These are phyloP conservation scores for Apamea epomidion DNA, from an alignment of 2,888 invertebrate genomes.

Conservation along the genomic window DNA sequence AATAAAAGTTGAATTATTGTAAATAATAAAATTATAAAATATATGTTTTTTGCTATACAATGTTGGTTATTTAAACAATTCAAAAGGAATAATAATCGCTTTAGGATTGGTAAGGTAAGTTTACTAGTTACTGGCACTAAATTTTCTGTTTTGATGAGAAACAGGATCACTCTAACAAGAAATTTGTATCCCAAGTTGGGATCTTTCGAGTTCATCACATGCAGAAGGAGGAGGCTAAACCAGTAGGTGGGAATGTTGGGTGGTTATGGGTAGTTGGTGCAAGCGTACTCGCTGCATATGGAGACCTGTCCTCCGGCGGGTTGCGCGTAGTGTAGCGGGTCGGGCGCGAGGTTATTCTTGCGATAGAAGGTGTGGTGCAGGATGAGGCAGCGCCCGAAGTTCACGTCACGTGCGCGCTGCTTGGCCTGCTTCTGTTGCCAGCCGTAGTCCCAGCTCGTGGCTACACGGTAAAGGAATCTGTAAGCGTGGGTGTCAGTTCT, in stretches of 20 bases:
- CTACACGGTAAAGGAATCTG: conserved; percentile 89
- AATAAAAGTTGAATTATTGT: conserved; percentile 90
- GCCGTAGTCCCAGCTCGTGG: conserved; percentile 90
- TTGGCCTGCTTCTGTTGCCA: conserved; percentile 89
- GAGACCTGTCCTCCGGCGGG: conserved; percentile 84
- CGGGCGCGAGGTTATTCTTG: conserved; percentile 88
- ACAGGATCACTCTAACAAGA: conserved; percentile 21
- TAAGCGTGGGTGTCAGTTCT: conserved; percentile 10
- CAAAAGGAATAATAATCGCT: conserved; percentile 38
- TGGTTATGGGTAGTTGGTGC: conserved; percentile 70
- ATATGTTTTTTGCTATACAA: conserved; percentile 89
- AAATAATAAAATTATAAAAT: conserved; percentile 89
- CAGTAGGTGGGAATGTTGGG: conserved; percentile 43
- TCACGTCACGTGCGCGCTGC: conserved; percentile 78
- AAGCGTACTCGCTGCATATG: conserved; percentile 85
- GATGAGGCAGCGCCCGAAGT: conserved; percentile 88
- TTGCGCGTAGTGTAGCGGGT: conserved; percentile 89
- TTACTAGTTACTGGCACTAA: conserved; percentile 29
- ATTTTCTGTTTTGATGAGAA: conserved; percentile 45
- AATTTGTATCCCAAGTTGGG: conserved; percentile 48
- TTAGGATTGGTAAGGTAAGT: conserved; percentile 30
- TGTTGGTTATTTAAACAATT: conserved; percentile 71
- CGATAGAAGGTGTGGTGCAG: conserved; percentile 90
- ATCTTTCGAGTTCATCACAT: conserved; percentile 55
- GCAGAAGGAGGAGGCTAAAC: conserved; percentile 46